Base-by-base conservation (phyloP, 2,113 vertebrate genomes). In the Gasterosteus nipponicus region DNA sequence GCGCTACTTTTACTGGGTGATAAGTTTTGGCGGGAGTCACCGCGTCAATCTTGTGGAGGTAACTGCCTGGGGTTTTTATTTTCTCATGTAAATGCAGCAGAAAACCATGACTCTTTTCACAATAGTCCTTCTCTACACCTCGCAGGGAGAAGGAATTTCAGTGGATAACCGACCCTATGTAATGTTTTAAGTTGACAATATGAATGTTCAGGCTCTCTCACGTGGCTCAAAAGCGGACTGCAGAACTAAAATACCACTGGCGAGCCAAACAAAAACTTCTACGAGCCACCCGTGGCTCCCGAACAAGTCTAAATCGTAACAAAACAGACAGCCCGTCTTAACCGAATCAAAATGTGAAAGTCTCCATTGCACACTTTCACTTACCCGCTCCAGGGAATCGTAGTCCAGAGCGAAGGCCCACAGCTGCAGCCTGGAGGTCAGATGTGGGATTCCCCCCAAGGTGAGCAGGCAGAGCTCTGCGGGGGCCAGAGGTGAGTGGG, bases 321-420 rank as follows among this genome's bases (percentile, higher is more conserved):
- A 47, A 16, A 60, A 12, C 26, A 11, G 41, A 22, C 16, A 9
- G 41, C 31, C 22, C 56, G 0, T 62, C 15, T 49, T 49, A 33
- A 33, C 33, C 33, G 33, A 5, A 33, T 33, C 33, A 33, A 33
- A 33, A 33, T 4, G 10, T 1, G 3, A 29, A 51, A 41, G 6
- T 19, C 19, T 57, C 10, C 38, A 41, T 51, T 11, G 5, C 35
- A 39, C 0, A 14, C 7, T 26, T 2, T 56, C 15, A 29, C 86
- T 86, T 42, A 95, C 94, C 75, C 91, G 90, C 68, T 95, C 94
- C 29, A 95, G 77, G 12, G 75, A 85, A 80, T 95, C 94, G 1
- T 94, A 94, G 85, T 95, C 94, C 85, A 94, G 78, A 61, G 87
- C 88, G 10, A 95, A 95, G 76, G 93, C 75, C 94, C 94, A 95